Conservation (phyloP, 30 jellyfish, hydroid and myxozoan genomes). For the Pelagia noctiluca region DNA sequence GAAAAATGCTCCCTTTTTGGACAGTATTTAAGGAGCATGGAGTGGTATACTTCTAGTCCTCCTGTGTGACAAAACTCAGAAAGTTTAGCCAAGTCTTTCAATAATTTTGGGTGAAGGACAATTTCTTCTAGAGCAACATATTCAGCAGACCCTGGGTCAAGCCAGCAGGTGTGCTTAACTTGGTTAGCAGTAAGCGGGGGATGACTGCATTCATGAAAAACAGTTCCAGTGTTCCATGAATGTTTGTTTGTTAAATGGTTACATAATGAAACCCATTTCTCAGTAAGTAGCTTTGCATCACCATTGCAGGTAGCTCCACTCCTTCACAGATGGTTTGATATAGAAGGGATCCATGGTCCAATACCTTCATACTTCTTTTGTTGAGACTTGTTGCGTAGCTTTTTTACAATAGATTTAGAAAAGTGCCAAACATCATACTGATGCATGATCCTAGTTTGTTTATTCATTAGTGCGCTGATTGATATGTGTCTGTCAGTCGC, state of each 20-base stretch:
- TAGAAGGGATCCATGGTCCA: slow-evolving; percentile 41
- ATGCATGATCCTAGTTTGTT: slow-evolving; percentile 31
- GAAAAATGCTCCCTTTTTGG: slow-evolving; percentile 59
- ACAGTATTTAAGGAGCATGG: slow-evolving; percentile 30
- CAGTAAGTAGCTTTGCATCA: slow-evolving; percentile 18
- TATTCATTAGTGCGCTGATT: slow-evolving; percentile 34
- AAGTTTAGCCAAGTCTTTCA: too few relatives aligned
- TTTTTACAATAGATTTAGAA: slow-evolving; percentile 20
- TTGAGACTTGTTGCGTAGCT: slow-evolving; percentile 26
- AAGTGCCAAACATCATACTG: slow-evolving; percentile 60
- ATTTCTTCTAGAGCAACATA: slow-evolving; percentile 26
- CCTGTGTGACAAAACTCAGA: slow-evolving; percentile 70
- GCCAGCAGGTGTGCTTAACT: slow-evolving; percentile 34
- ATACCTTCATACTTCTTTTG: slow-evolving; percentile 15
- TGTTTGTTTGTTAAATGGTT: slow-evolving; percentile 49
- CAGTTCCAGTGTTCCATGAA: slow-evolving; percentile 27
- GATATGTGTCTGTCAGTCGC: slow-evolving; percentile 45
- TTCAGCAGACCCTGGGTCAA: slow-evolving; percentile 37
- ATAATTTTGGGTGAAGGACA: slow-evolving; percentile 33
- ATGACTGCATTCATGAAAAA: slow-evolving; percentile 14
- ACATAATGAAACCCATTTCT: slow-evolving; percentile 37
- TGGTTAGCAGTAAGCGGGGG: slow-evolving; percentile 27
- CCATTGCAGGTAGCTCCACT: slow-evolving; percentile 42
- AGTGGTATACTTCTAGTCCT: slow-evolving; percentile 50
- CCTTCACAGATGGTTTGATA: slow-evolving; percentile 65